Evolutionary conservation across 1,140 invertebrate species (phyloP).

Genomic region (Papilio polytes): DNA sequence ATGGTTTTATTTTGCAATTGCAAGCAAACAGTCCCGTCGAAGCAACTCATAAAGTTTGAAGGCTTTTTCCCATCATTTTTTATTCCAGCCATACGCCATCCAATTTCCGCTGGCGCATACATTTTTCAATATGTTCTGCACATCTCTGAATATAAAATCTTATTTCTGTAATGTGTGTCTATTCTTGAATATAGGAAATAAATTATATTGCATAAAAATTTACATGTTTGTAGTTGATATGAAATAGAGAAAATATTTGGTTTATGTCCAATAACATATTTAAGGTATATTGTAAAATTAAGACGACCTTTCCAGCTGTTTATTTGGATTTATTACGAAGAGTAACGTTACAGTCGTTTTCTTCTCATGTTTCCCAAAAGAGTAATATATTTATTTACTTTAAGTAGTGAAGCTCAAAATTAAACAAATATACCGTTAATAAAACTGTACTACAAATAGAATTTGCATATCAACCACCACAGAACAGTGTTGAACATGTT

Average conservation of each 20-base stretch:
- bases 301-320: too few relatives aligned
- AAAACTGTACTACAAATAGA: background rate
- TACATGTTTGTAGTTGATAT: background rate
- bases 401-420: background rate
- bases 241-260: background rate
- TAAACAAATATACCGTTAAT: background rate
- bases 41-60: conserved; percentile 16
- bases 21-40: conserved; percentile 4
- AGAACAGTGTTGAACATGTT: background rate
- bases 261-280: too few relatives aligned
- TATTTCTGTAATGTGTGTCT: conserved; percentile 45
- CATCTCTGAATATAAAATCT: conserved; percentile 55
- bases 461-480: background rate
- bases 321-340: background rate
- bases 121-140: conserved; percentile 58
- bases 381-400: background rate
- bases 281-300: too few relatives aligned
- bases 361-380: background rate
- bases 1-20: conserved; percentile 17
- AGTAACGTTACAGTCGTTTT: background rate
- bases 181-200: conserved; percentile 20
- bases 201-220: background rate
- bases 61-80: conserved; percentile 21
- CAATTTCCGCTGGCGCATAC: conserved; percentile 52
- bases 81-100: conserved; percentile 45